Evolutionary conservation across 2,888 invertebrate genomes (phyloP).

Genomic region (Phengaris alcon): DNA sequence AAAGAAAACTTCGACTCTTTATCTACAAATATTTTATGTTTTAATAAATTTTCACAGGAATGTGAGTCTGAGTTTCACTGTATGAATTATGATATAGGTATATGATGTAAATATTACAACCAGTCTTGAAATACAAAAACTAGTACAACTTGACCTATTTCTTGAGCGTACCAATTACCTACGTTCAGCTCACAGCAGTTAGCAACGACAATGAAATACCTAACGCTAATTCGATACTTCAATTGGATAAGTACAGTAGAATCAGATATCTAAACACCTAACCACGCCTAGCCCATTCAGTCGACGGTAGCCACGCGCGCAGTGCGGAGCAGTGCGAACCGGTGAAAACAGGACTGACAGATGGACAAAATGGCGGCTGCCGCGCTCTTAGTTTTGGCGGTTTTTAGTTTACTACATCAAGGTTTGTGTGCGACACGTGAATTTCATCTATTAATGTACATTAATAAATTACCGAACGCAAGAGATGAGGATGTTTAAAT

Average conservation of each 20-base stretch:
- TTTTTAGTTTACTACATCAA: constrained; percentile 70
- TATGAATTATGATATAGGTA: not conserved
- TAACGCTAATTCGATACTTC: constrained; percentile 25
- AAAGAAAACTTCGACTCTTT: no score
- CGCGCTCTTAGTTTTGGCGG: constrained; percentile 64
- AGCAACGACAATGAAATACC: constrained; percentile 20
- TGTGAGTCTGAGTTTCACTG: not conserved
- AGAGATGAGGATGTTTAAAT: not conserved
- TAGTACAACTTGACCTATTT: constrained; percentile 18
- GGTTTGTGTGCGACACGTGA: constrained; percentile 53
- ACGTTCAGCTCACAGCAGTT: not conserved
- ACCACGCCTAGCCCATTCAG: constrained; percentile 41
- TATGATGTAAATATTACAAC: not conserved
- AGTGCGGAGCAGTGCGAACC: constrained; percentile 53
- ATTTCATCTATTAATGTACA: not conserved
- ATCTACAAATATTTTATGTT: no score
- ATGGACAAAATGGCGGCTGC: constrained; percentile 55
- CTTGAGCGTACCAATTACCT: constrained; percentile 6
- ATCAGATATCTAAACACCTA: constrained; percentile 44
- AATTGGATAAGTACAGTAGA: constrained; percentile 32
- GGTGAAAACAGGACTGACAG: constrained; percentile 40
- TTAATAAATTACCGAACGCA: no score
- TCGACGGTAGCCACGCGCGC: constrained; percentile 45
- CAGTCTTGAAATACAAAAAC: not conserved
- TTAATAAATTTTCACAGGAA: not conserved